phyloP scores from a whole-genome alignment of 2,888 invertebrate genomes.

The Eumerus sabulonum region DNA sequence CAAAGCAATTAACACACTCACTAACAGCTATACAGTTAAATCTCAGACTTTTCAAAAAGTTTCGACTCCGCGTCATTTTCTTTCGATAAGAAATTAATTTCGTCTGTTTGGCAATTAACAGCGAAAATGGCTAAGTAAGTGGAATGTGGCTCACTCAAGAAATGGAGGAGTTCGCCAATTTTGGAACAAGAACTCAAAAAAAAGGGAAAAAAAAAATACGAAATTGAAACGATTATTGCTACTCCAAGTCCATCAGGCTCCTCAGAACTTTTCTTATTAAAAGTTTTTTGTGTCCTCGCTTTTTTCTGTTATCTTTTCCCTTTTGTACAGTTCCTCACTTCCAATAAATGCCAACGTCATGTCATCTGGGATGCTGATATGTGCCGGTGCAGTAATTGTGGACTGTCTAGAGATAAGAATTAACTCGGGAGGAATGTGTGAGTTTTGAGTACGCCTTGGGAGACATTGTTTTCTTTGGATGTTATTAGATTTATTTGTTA shows the following conservation, averaged over 20 bases:
- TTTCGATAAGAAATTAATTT: conserved; percentile 18
- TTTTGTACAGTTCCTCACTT: too few relatives aligned
- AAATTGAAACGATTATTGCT: conserved; percentile 43
- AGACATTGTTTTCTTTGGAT: too few relatives aligned
- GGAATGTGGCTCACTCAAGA: conserved; percentile 27
- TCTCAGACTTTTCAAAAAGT: not conserved
- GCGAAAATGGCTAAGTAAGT: conserved; percentile 28
- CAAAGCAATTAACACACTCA: conserved; percentile 2
- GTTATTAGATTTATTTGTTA: too few relatives aligned
- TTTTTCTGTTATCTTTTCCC: too few relatives aligned
- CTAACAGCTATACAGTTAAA: conserved; percentile 14
- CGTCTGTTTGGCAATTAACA: conserved; percentile 33
- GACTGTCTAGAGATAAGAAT: too few relatives aligned
- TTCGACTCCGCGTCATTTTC: conserved; percentile 5
- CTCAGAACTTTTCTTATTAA: conserved; percentile 61
- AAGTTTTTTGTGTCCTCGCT: conserved; percentile 45
- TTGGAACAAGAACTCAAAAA: too few relatives aligned
- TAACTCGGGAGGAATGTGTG: too few relatives aligned
- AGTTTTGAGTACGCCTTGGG: too few relatives aligned
- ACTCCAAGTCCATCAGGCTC: conserved; percentile 59
- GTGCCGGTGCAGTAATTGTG: too few relatives aligned
- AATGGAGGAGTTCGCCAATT: conserved; percentile 19
- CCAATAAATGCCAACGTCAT: too few relatives aligned
- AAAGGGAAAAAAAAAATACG: too few relatives aligned
- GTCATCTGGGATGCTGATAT: too few relatives aligned